phyloP scores from a whole-genome alignment of 2,113 vertebrate species.

The Saccopteryx bilineata region DNA sequence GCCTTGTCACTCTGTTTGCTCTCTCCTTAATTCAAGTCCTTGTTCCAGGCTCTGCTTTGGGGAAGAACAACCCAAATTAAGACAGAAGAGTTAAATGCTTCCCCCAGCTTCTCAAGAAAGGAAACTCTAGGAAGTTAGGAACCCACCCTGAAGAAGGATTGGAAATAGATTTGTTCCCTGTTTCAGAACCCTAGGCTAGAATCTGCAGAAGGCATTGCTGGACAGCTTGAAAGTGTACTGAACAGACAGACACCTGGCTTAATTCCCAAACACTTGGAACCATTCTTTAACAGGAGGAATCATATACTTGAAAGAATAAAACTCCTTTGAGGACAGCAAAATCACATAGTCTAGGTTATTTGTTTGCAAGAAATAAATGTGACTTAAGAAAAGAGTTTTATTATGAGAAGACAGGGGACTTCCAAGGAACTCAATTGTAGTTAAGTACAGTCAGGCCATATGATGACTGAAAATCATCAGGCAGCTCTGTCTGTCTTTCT shows the following conservation, averaged over 20 bases:
- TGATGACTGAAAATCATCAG: background rate
- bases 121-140: background rate
- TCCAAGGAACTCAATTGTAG: background rate
- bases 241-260: background rate
- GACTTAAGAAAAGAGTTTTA: background rate
- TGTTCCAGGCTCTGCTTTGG: background rate
- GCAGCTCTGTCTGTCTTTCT: background rate
- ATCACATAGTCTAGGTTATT: background rate
- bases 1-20: background rate
- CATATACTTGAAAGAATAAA: background rate
- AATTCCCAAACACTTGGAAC: background rate
- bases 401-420: background rate
- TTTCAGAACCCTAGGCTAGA: background rate
- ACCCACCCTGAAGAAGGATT: background rate
- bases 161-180: too few species aligned
- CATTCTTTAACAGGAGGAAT: background rate
- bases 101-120: background rate
- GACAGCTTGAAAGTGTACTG: background rate
- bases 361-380: constrained; percentile 12
- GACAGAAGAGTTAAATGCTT: background rate
- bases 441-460: background rate
- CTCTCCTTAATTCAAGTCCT: background rate
- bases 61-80: background rate
- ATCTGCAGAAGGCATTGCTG: background rate
- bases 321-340: background rate